A percentile compares a stretch with the other conserved stretches of the same genome.
Conservation (phyloP, 2,113 vertebrate genomes). For the Leptosomus discolor region DNA sequence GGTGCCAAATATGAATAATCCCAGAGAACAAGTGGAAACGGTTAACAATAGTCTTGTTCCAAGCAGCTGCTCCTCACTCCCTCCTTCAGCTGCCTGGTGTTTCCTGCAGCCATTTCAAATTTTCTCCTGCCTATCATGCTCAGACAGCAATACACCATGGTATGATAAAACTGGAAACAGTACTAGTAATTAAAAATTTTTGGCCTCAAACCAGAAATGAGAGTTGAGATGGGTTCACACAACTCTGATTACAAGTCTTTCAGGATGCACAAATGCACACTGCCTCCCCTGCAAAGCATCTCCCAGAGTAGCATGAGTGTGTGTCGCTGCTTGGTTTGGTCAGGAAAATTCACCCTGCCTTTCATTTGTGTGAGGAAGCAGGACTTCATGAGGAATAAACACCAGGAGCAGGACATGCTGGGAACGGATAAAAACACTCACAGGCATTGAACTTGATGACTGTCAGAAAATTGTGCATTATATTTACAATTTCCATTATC, state of each 20-base stretch:
- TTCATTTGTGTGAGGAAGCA: rapidly evolving
- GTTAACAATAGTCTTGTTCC: not conserved
- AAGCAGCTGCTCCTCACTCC: not conserved
- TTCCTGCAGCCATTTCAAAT: constrained; percentile 10
- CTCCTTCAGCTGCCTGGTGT: not conserved
- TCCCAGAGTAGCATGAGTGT: not conserved
- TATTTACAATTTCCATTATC: not conserved
- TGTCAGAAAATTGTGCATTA: not conserved
- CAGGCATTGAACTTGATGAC: not conserved
- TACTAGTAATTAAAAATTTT: not conserved
- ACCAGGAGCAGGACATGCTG: not conserved
- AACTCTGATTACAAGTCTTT: not conserved
- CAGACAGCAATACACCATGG: not conserved
- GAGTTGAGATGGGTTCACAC: not conserved
- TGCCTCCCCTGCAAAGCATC: not conserved
- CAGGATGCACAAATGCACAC: not conserved
- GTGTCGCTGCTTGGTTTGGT: not conserved
- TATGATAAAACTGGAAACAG: not conserved
- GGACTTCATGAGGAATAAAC: not conserved
- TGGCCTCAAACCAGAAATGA: not conserved
- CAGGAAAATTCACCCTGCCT: not conserved
- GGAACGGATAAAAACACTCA: not conserved
- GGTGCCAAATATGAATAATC: constrained; percentile 15
- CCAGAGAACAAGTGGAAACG: constrained; percentile 6
- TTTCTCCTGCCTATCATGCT: not conserved